A percentile compares a stretch with the other conserved stretches of the same genome.
Conservation (phyloP, 2,888 invertebrate species). For the Drosophila suboccidentalis region DNA sequence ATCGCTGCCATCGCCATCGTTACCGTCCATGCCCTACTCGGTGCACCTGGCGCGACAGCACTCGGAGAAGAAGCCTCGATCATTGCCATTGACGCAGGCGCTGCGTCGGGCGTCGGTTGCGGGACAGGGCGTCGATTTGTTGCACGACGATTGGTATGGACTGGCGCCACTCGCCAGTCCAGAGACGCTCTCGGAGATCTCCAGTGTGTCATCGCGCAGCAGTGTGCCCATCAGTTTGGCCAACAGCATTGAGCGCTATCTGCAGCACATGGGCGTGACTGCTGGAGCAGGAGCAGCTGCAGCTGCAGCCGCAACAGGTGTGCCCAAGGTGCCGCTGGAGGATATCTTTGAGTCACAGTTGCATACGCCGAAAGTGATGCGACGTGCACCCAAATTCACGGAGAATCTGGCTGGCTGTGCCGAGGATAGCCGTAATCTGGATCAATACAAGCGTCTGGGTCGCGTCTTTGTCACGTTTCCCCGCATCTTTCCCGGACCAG, state of each 20-base stretch:
- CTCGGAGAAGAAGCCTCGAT: conserved; percentile 79
- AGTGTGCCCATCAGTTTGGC: conserved; percentile 87
- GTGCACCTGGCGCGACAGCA: conserved; percentile 75
- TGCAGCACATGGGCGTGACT: conserved; percentile 77
- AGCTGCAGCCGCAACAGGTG: conserved; percentile 42
- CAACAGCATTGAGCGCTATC: conserved; percentile 84
- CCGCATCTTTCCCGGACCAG: conserved; percentile 70
- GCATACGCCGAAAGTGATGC: conserved; percentile 88
- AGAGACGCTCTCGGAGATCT: conserved; percentile 93
- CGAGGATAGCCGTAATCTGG: conserved; percentile 88
- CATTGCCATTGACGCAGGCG: conserved; percentile 73
- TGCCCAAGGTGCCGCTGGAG: conserved; percentile 78
- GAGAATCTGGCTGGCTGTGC: conserved; percentile 89
- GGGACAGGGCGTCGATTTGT: conserved; percentile 85
- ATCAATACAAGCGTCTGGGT: conserved; percentile 87
- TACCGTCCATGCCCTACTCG: background rate
- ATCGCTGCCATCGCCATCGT: background rate
- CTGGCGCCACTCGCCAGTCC: conserved; percentile 93
- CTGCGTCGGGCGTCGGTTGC: conserved; percentile 81
- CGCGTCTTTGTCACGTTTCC: conserved; percentile 86
- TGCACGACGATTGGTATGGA: conserved; percentile 89
- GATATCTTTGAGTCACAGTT: conserved; percentile 86
- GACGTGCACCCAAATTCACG: conserved; percentile 89
- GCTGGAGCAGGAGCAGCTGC: conserved; percentile 40
- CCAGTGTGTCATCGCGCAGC: conserved; percentile 90